These are phyloP conservation scores for Leucopsar rothschildi DNA, from an alignment of 2,113 vertebrate species.

Conservation along the genomic window DNA sequence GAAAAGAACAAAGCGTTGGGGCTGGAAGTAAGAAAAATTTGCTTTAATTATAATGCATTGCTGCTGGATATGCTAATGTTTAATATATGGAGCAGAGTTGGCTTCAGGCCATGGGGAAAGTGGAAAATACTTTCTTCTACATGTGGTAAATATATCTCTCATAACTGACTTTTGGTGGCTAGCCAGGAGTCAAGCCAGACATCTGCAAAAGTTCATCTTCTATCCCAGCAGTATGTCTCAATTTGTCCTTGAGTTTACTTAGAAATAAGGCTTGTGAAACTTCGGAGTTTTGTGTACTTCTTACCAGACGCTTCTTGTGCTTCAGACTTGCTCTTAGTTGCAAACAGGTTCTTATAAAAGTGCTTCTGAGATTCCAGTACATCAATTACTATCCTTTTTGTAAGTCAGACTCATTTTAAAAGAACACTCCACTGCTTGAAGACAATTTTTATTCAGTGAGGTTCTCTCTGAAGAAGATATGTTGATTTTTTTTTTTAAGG, in stretches of 20 bases:
- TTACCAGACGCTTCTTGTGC: background rate
- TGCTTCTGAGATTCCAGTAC: background rate
- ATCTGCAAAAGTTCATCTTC: slow-evolving; percentile 1
- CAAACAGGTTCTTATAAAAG: background rate
- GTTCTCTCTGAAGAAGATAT: background rate
- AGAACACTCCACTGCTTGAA: background rate
- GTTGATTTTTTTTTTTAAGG: background rate
- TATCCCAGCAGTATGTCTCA: background rate
- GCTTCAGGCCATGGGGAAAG: background rate
- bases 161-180: background rate
- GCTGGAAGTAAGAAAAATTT: background rate
- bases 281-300: background rate
- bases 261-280: background rate
- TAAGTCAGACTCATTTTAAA: background rate
- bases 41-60: background rate
- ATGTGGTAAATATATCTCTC: background rate
- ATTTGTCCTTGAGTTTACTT: background rate
- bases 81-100: background rate
- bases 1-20: background rate
- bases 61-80: background rate
- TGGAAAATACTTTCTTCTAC: slow-evolving; percentile 5
- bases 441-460: background rate
- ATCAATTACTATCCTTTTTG: background rate
- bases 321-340: background rate
- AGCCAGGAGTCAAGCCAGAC: background rate